A percentile compares a stretch with the other conserved stretches of the same genome.
phyloP scores from a whole-genome alignment of 1,140 invertebrate species.

The Andrena cerasifolii region DNA sequence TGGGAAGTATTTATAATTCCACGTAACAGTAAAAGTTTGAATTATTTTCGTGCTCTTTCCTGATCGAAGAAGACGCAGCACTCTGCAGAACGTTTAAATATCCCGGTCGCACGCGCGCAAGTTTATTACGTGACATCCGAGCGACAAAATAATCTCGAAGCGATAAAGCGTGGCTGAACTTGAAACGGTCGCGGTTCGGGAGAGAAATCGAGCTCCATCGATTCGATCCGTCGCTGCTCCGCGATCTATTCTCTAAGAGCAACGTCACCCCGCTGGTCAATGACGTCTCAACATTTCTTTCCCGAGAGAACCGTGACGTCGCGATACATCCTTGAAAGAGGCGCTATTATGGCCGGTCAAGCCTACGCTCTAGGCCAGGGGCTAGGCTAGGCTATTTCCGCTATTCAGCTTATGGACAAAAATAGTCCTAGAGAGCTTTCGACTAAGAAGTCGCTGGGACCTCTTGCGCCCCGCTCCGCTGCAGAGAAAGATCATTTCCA shows the following conservation, averaged over 20 bases:
- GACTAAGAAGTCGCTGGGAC: constrained; percentile 50
- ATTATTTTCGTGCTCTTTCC: constrained; percentile 46
- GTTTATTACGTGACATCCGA: too few relatives aligned
- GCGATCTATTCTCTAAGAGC: too few relatives aligned
- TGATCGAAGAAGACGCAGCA: constrained; percentile 10
- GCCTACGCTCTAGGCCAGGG: constrained; percentile 78
- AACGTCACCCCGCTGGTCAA: not conserved
- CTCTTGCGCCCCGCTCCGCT: not conserved
- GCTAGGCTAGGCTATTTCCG: constrained; percentile 78
- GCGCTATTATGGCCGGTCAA: constrained; percentile 71
- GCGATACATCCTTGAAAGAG: constrained; percentile 68
- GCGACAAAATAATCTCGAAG: too few relatives aligned
- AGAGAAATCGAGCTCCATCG: not conserved
- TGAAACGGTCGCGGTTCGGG: not conserved
- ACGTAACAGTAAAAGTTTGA: constrained; percentile 14
- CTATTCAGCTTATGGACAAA: constrained; percentile 74
- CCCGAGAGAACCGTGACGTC: constrained; percentile 40
- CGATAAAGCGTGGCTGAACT: too few relatives aligned
- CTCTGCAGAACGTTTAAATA: not conserved
- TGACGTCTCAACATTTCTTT: constrained; percentile 14
- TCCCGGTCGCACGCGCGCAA: not conserved
- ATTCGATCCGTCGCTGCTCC: not conserved
- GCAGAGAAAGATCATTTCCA: constrained; percentile 19
- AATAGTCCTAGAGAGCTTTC: constrained; percentile 69
- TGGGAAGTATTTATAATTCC: constrained; percentile 52